A percentile compares a stretch with the other conserved stretches of the same genome.
These are phyloP conservation scores for Zeuzera pyrina DNA, from an alignment of 2,888 invertebrate genomes.

Conservation along the genomic window DNA sequence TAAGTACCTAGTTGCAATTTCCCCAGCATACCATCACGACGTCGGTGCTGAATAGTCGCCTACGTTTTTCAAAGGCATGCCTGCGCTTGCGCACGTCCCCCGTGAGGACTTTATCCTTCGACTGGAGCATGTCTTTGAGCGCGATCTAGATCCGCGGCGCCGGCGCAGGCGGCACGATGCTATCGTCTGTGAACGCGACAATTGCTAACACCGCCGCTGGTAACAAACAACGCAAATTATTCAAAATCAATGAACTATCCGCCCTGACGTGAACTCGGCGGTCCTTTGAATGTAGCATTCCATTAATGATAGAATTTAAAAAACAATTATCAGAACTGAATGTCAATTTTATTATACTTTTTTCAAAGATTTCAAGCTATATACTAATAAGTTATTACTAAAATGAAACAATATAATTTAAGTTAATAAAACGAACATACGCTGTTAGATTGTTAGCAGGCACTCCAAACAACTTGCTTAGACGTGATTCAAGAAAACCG, in stretches of 20 bases:
- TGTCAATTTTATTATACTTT: no score
- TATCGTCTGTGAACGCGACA: constrained; percentile 62
- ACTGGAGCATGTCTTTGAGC: constrained; percentile 58
- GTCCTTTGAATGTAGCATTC: no score
- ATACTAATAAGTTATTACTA: no score
- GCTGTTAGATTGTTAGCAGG: no score
- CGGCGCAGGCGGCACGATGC: constrained; percentile 50
- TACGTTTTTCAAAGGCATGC: constrained; percentile 59
- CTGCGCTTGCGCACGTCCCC: constrained; percentile 41
- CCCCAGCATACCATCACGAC: constrained; percentile 61
- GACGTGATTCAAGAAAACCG: no score
- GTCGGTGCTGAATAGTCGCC: constrained; percentile 22
- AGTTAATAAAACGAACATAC: no score
- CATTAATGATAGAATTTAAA: no score
- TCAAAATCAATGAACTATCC: constrained; percentile 39
- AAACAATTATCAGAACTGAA: no score
- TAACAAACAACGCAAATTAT: constrained; percentile 59
- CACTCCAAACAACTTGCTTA: no score
- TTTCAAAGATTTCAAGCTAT: no score
- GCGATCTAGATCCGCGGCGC: constrained; percentile 66
- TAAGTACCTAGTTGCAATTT: constrained; percentile 18
- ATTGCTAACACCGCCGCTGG: constrained; percentile 61
- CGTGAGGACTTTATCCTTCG: constrained; percentile 62
- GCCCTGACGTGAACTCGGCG: no score
- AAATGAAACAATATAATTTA: no score